Percentiles rank a stretch among this genome's conserved stretches.
Evolutionary conservation across 2,113 vertebrate species (phyloP).

Genomic region (Brachirus orientalis): DNA sequence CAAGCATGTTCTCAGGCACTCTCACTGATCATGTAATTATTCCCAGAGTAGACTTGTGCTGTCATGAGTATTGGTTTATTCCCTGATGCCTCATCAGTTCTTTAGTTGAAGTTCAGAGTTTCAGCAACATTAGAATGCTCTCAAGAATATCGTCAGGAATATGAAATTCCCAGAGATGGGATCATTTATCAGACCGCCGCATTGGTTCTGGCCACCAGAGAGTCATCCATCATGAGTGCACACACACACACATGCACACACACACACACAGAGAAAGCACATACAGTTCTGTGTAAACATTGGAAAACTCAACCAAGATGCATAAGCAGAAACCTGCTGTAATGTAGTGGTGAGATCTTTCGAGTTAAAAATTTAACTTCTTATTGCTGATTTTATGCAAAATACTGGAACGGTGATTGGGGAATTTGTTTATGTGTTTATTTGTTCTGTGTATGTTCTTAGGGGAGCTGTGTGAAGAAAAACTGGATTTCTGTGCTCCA

Average conservation of each 20-base stretch:
- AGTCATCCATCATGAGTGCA: slow-evolving; percentile 63
- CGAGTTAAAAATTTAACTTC: slow-evolving; percentile 29
- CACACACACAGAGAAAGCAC: slow-evolving; percentile 16
- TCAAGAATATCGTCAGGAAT: slow-evolving; percentile 52
- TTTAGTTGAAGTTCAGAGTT: slow-evolving; percentile 42
- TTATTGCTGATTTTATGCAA: slow-evolving; percentile 30
- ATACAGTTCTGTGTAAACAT: slow-evolving; percentile 3
- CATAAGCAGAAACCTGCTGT: slow-evolving; percentile 2
- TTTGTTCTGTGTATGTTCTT: slow-evolving; percentile 59
- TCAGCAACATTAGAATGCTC: slow-evolving; percentile 27
- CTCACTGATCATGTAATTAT: slow-evolving; percentile 35
- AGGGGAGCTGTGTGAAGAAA: slow-evolving; percentile 97
- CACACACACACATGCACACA: slow-evolving; percentile 29
- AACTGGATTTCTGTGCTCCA: slow-evolving; percentile 94
- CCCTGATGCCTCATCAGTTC: slow-evolving; percentile 53
- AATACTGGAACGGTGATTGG: slow-evolving; percentile 23
- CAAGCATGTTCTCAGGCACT: not conserved
- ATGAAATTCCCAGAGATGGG: slow-evolving; percentile 57
- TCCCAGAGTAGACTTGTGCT: slow-evolving; percentile 21
- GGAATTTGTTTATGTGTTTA: slow-evolving; percentile 30
- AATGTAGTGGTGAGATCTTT: not conserved
- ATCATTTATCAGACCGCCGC: slow-evolving; percentile 72
- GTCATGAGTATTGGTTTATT: slow-evolving; percentile 54
- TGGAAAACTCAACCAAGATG: not conserved
- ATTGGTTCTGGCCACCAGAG: slow-evolving; percentile 49